Evolutionary conservation across 2,888 invertebrate genomes (phyloP).

Genomic region (Chrysodeixis includens): DNA sequence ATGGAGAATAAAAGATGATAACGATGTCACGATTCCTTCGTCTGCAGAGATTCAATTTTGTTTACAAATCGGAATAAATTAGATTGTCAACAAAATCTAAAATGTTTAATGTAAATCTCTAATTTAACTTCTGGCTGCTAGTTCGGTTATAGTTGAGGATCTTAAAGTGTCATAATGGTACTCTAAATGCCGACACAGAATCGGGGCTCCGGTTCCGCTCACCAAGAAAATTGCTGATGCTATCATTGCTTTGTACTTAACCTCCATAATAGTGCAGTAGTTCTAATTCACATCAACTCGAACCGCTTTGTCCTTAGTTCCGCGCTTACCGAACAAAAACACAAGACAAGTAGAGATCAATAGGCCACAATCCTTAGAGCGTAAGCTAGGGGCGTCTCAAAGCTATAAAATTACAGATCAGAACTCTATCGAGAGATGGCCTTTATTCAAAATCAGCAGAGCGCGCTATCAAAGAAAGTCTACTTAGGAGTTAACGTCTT

Average conservation of each 20-base stretch:
- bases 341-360: slow-evolving; percentile 75
- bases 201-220: not conserved
- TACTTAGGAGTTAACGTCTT: slow-evolving; percentile 88
- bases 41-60: not conserved
- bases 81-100: too few species aligned
- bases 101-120: not conserved
- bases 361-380: slow-evolving; percentile 81
- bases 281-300: slow-evolving; percentile 49
- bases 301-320: slow-evolving; percentile 62
- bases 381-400: slow-evolving; percentile 81
- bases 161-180: not conserved
- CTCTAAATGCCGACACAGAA: not conserved
- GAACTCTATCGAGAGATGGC: slow-evolving; percentile 87
- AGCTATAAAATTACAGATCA: slow-evolving; percentile 90
- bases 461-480: slow-evolving; percentile 89
- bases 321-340: slow-evolving; percentile 76
- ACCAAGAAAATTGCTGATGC: slow-evolving; percentile 31
- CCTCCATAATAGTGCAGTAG: slow-evolving; percentile 48
- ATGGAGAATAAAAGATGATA: slow-evolving; percentile 19
- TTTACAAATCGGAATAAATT: not conserved
- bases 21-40: not conserved
- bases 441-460: slow-evolving; percentile 86
- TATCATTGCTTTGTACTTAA: slow-evolving; percentile 38
- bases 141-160: not conserved
- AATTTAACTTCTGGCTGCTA: not conserved